Base-by-base conservation (phyloP, 2,113 vertebrate genomes). In the Meriones unguiculatus region DNA sequence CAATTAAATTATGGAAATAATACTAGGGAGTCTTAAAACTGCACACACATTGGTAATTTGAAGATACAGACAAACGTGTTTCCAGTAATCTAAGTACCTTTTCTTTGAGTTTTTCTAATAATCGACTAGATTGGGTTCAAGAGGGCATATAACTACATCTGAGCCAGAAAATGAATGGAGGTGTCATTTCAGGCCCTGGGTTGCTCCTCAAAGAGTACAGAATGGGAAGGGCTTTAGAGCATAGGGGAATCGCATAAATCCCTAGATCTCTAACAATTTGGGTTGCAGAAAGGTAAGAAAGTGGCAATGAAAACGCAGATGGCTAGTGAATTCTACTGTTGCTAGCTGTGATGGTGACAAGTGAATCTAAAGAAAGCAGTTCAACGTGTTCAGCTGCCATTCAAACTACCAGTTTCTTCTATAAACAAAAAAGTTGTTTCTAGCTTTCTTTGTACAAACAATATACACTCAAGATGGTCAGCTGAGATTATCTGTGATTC, bases 1-100 rank as follows among this genome's bases (percentile, higher is more conserved):
- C 9, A 92, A 81, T 57, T 15, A 96, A 77, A 86, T 65, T 11
- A 96, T 80, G 14, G 52, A 41, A 20, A 76, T 90, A 25, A 67
- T 50, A 67, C 14, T 22, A 87, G 24, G n/a, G 57, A 69, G 69
- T 59, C 35, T 67, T 90, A 72, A 78, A 84, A 77, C 59, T 69
- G 24, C 30, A 41, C 20, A 82, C 46, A 82, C 8, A 25, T 5
- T 10, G 22, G 38, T 38, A 18, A 75, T 46, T 92, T 52, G 38
- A 59, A 73, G 4, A 89, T 54, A 75, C 0, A 28, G 14, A 73
- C 30, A 62, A 9, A 59, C 76, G 18, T 85, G 11, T 70, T 62
- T 46, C 15, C 15, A 25, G 2, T 50, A 1, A 54, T 57, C 15
- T 64, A 78, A 13, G 18, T 24, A 72, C 54, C 32, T 41, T 69